Evolutionary conservation across 2,113 vertebrate species (phyloP).

Genomic region (Callipepla californica): DNA sequence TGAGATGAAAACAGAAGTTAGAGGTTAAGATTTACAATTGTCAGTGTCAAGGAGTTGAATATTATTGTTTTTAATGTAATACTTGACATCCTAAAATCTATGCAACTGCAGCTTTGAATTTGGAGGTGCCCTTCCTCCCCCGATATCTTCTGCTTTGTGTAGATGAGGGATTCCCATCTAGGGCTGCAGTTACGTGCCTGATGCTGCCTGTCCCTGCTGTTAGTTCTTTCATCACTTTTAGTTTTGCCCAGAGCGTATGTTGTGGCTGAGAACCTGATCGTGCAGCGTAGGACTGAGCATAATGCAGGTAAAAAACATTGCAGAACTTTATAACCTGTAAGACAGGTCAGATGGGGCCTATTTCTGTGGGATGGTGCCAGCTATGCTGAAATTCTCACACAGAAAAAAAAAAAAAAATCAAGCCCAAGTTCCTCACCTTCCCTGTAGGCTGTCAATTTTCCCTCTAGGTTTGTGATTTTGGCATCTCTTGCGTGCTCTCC

Average conservation of each 20-base stretch:
- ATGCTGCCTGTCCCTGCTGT: neutral
- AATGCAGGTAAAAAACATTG: neutral
- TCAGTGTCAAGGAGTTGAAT: neutral
- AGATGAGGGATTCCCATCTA: neutral
- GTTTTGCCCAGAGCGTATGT: neutral
- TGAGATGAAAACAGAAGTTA: neutral
- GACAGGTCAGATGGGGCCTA: neutral
- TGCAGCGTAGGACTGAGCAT: neutral
- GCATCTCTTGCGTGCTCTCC: neutral
- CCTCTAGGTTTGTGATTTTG: neutral
- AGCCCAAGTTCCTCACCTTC: slow-evolving; percentile 29
- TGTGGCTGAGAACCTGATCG: neutral
- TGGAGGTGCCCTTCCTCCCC: neutral
- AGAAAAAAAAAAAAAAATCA: neutral
- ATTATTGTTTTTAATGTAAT: neutral
- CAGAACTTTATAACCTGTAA: slow-evolving; percentile 35
- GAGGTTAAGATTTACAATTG: neutral
- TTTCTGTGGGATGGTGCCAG: neutral
- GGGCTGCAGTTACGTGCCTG: neutral
- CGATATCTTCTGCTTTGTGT: neutral
- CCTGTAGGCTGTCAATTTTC: neutral
- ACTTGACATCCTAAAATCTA: neutral
- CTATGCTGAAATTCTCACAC: neutral
- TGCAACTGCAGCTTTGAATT: neutral
- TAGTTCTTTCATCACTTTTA: neutral